These are phyloP conservation scores for Daphoenositta chrysoptera DNA, from an alignment of 2,113 vertebrate genomes.

Conservation along the genomic window DNA sequence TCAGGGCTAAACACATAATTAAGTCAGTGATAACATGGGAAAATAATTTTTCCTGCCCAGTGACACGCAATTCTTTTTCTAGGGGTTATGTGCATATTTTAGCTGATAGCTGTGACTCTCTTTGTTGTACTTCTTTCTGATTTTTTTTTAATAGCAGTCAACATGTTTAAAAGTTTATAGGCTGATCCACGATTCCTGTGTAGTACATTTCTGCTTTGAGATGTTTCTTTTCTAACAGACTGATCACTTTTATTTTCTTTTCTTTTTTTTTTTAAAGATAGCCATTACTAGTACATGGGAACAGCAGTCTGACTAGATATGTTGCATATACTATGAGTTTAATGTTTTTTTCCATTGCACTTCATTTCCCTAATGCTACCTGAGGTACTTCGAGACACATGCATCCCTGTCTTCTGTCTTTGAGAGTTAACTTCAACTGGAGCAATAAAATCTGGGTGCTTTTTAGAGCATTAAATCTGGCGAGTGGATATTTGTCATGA, in stretches of 20 bases:
- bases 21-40: neutral
- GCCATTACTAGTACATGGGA: conserved; percentile 14
- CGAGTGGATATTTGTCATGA: conserved; percentile 69
- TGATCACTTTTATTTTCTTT: neutral
- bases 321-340: conserved; percentile 49
- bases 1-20: neutral
- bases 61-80: neutral
- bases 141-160: neutral
- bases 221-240: neutral
- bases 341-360: conserved; percentile 43
- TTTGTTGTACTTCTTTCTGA: neutral
- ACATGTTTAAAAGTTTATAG: neutral
- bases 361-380: conserved; percentile 57
- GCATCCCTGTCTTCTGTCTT: conserved; percentile 75
- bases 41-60: neutral
- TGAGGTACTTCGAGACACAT: neutral
- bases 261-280: neutral
- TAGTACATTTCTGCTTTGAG: neutral
- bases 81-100: neutral
- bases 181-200: neutral
- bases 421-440: conserved; percentile 84
- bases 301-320: conserved; percentile 22
- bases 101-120: neutral
- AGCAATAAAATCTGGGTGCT: conserved; percentile 75
- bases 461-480: conserved; percentile 89